Percentiles rank a stretch among this genome's conserved stretches.
Conservation (phyloP, 2,888 invertebrate species). For the Melikaiella ostensackeni region DNA sequence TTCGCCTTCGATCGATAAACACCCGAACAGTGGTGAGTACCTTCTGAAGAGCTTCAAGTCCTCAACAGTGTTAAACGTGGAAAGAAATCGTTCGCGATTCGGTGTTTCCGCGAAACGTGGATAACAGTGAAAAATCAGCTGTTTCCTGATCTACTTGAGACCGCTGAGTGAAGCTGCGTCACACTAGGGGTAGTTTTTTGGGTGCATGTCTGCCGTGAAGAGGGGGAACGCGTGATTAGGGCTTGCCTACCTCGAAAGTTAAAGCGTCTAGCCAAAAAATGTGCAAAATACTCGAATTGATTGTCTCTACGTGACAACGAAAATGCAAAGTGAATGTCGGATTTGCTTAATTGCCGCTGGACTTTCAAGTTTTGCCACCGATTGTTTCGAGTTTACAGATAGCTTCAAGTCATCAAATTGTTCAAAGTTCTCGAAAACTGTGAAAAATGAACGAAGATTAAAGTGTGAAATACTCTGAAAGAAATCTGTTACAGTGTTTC, state of each 20-base stretch:
- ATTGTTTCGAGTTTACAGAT: not conserved
- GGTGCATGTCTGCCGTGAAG: not conserved
- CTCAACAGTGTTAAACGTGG: constrained; percentile 8
- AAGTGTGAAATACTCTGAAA: not conserved
- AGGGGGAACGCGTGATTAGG: not conserved
- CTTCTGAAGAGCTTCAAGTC: not conserved
- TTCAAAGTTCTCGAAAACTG: not conserved
- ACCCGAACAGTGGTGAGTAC: constrained; percentile 59
- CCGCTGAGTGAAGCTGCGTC: not conserved
- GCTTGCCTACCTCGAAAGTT: not conserved
- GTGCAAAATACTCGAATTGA: not conserved
- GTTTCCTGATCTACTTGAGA: not conserved
- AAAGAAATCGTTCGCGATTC: constrained; percentile 31
- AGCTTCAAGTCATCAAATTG: not conserved
- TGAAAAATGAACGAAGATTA: not conserved
- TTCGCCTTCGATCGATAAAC: constrained; percentile 58
- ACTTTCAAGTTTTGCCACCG: not conserved
- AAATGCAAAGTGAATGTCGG: constrained; percentile 9
- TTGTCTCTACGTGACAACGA: not conserved
- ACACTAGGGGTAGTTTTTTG: not conserved
- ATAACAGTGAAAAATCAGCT: constrained; percentile 10
- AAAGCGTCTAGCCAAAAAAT: not conserved
- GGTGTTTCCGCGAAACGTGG: constrained; percentile 38
- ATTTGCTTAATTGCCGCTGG: not conserved
- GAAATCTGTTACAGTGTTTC: not conserved